Conservation (phyloP, 2,113 vertebrate species). For the Oxyura jamaicensis region DNA sequence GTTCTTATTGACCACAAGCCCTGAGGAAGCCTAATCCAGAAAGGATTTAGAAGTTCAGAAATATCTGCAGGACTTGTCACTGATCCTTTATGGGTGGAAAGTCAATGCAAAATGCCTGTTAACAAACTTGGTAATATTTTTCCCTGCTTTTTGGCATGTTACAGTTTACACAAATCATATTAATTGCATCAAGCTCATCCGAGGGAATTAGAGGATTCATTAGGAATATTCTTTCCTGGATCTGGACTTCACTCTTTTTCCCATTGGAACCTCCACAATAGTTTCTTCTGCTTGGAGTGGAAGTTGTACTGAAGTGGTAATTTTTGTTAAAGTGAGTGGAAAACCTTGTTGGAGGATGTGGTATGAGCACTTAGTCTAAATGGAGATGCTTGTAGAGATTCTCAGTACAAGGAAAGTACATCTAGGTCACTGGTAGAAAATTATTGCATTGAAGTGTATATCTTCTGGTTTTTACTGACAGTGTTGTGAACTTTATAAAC, state of each 20-base stretch:
- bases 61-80: neutral
- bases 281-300: neutral
- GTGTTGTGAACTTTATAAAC: neutral
- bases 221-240: neutral
- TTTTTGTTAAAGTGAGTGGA: neutral
- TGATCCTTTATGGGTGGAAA: neutral
- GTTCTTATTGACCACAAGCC: neutral
- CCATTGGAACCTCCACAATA: neutral
- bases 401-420: neutral
- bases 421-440: neutral
- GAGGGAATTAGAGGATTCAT: neutral
- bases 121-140: neutral
- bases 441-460: neutral
- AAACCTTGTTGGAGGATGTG: neutral
- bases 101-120: neutral
- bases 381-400: neutral
- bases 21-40: neutral
- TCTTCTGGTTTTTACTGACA: neutral
- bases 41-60: neutral
- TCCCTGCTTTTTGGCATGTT: neutral
- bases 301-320: accelerated
- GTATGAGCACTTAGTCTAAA: neutral
- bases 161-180: accelerated
- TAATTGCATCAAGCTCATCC: neutral
- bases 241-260: neutral